Conservation (phyloP, 2,113 vertebrate species). For the Piaya cayana region DNA sequence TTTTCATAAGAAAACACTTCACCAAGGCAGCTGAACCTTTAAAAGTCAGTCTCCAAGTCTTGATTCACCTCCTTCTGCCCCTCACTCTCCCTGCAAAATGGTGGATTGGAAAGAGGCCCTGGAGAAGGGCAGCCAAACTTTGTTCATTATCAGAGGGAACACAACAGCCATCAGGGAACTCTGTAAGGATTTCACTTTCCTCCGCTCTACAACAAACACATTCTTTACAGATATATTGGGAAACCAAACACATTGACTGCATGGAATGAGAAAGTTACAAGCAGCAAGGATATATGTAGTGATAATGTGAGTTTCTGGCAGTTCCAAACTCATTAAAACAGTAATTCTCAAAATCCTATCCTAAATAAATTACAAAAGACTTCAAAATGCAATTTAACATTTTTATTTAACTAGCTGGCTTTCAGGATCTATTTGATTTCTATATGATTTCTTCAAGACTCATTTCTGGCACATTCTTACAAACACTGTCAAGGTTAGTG, state of each 20-base stretch:
- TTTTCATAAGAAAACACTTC: background rate
- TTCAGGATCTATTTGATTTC: background rate
- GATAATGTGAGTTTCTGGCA: background rate
- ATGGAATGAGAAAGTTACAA: background rate
- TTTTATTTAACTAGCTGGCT: background rate
- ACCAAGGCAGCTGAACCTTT: background rate
- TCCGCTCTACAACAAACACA: background rate
- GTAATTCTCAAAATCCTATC: background rate
- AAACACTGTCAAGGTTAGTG: background rate
- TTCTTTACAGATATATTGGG: background rate
- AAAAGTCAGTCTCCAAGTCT: background rate
- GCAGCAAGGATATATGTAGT: background rate
- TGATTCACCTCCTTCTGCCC: background rate
- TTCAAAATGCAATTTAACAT: slow-evolving; percentile 6
- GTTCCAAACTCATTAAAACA: background rate
- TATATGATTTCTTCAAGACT: background rate
- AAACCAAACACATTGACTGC: background rate
- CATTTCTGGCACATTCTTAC: background rate
- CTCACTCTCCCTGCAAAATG: fast-evolving
- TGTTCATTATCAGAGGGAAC: background rate
- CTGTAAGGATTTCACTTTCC: background rate
- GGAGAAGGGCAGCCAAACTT: slow-evolving; percentile 22
- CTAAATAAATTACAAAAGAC: background rate
- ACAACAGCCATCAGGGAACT: background rate
- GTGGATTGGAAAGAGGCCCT: background rate